Evolutionary conservation across 2,113 vertebrate genomes (phyloP), one percentile per base, ranked within the genome.

Genomic region (Clarias gariepinus): DNA sequence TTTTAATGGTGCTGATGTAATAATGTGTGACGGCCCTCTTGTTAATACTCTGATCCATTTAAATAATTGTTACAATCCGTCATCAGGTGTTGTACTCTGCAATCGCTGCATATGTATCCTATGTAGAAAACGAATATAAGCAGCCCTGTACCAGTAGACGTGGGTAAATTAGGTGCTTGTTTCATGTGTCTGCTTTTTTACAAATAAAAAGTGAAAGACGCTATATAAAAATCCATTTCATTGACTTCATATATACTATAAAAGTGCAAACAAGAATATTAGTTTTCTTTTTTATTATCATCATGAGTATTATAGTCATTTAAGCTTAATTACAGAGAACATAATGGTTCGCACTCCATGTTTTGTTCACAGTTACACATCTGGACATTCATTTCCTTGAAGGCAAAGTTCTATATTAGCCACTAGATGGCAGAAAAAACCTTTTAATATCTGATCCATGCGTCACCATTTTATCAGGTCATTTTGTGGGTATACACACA

Each of bases 401-500:
- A 7, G 55, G 25, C n/a, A 28, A 78, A 55, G 15, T 28, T 55
- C 13, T 15, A 33, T 16, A 28, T 10, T 3, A 57, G 53, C 53
- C 76, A 57, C 76, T 30, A 79, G 76, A 79, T 79, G n/a, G 74
- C 12, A 58, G 53, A 53, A 30, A n/a, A 79, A 57, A 19, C 53
- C n/a, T 28, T n/a, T 30, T 2, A 57, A 30, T 78, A 57, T 10
- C 13, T 10, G n/a, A 15, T 57, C 25, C 10, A 3, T 7, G 47
- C 25, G 12, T 52, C 73, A 15, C 21, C 11, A 52, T 41, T 25
- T 12, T 76, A 52, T 52, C 73, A 47, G 33, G 33, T 73, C 69
- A 19, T n/a, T n/a, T n/a, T n/a, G n/a, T n/a, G n/a, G 11, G 19
- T 47, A 25, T 13, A 74, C 21, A 74, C 21, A 25, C 33, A 52